Evolutionary conservation across 2,113 vertebrate species (phyloP).

Genomic region (Megalops atlanticus): DNA sequence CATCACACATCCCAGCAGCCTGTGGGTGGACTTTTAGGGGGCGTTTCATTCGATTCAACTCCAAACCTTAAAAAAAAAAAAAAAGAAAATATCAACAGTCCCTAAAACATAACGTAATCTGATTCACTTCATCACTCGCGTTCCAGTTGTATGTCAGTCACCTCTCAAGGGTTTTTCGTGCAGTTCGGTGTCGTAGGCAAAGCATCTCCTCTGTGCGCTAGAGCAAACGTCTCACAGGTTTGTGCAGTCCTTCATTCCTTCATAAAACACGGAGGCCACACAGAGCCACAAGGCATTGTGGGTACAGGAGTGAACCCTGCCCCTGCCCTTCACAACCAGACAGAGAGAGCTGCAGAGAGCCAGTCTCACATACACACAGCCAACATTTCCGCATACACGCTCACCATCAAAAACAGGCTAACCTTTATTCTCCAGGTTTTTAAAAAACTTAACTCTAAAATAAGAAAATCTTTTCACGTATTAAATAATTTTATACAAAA

Average conservation of each 20-base stretch:
- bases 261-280: not conserved
- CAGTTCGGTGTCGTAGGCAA: not conserved
- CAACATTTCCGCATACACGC: not conserved
- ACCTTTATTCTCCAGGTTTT: slow-evolving; percentile 19
- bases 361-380: not conserved
- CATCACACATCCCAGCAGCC: not conserved
- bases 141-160: slow-evolving; percentile 20
- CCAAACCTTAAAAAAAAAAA: slow-evolving; percentile 8
- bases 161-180: not conserved
- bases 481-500: slow-evolving; percentile 71
- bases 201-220: not conserved
- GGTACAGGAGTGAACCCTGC: not conserved
- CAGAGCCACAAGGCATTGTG: too few species aligned
- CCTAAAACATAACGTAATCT: not conserved
- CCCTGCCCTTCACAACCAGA: not conserved
- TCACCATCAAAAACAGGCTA: slow-evolving; percentile 48
- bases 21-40: not conserved
- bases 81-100: not conserved
- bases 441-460: slow-evolving; percentile 52
- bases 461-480: slow-evolving; percentile 58
- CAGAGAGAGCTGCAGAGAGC: not conserved
- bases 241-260: slow-evolving; percentile 11
- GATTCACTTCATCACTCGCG: not conserved
- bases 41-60: not conserved
- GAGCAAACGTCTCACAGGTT: not conserved